These are phyloP conservation scores for Craniophora ligustri DNA, from an alignment of 2,888 invertebrate genomes.

Conservation along the genomic window DNA sequence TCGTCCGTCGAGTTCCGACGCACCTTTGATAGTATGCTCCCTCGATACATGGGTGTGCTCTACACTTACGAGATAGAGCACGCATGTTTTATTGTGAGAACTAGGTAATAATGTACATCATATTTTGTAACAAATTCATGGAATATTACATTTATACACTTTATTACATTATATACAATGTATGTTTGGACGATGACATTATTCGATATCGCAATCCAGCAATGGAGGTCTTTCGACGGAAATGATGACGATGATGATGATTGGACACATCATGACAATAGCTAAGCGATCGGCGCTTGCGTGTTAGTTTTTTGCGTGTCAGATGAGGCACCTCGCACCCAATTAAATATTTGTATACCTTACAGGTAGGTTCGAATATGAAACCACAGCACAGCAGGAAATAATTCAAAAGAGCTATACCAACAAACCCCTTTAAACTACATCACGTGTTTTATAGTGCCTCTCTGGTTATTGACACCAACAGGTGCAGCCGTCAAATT, in stretches of 20 bases:
- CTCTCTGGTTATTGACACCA: constrained; percentile 46
- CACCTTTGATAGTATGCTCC: constrained; percentile 48
- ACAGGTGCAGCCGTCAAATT: constrained; percentile 51
- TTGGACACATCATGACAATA: too few species aligned
- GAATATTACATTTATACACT: background rate
- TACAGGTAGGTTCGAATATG: too few species aligned
- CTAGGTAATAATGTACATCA: background rate
- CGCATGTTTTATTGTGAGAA: constrained; percentile 26
- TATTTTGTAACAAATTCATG: constrained; percentile 12
- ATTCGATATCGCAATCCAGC: too few species aligned
- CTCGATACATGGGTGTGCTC: constrained; percentile 44
- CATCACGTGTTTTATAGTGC: constrained; percentile 40
- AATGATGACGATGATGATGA: too few species aligned
- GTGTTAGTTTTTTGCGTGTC: too few species aligned
- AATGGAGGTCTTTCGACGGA: too few species aligned
- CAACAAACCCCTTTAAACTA: background rate
- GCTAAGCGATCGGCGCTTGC: too few species aligned
- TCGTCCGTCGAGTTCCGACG: constrained; percentile 57
- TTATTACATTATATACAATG: background rate
- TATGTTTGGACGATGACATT: background rate
- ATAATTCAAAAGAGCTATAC: too few species aligned
- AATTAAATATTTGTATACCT: too few species aligned
- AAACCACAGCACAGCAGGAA: too few species aligned
- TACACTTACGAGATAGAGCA: constrained; percentile 36
- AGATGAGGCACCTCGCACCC: too few species aligned